phyloP scores from a whole-genome alignment of 2,888 invertebrate genomes.

The Sphinx pinastri region DNA sequence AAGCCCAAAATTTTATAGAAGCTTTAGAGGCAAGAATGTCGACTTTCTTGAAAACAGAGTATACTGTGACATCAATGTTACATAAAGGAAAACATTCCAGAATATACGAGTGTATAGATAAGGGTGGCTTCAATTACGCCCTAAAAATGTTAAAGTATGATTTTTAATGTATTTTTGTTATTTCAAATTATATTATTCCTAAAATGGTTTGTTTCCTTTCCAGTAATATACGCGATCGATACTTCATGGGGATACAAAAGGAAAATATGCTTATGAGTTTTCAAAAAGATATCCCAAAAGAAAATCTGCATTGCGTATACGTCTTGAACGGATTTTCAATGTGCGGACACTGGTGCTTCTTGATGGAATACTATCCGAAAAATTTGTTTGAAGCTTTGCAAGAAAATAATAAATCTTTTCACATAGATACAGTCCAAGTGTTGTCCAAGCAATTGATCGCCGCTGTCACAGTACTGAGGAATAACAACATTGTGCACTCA shows the following conservation, averaged over 20 bases:
- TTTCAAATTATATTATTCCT: neutral
- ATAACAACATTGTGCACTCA: constrained; percentile 58
- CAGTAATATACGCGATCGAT: neutral
- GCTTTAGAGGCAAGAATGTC: constrained; percentile 38
- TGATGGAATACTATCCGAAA: constrained; percentile 62
- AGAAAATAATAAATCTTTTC: constrained; percentile 43
- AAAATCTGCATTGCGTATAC: constrained; percentile 45
- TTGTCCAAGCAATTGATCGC: constrained; percentile 58
- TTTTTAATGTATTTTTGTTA: neutral
- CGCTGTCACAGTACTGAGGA: constrained; percentile 56
- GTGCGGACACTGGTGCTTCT: constrained; percentile 47
- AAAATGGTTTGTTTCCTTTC: neutral
- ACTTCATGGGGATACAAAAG: constrained; percentile 34
- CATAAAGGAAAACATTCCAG: constrained; percentile 53
- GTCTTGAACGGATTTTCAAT: constrained; percentile 47
- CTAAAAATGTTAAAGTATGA: constrained; percentile 58
- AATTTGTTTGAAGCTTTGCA: constrained; percentile 51
- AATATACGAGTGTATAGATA: constrained; percentile 51
- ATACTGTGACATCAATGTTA: constrained; percentile 42
- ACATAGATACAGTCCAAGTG: constrained; percentile 53
- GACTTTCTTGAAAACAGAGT: constrained; percentile 37
- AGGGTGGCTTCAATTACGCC: constrained; percentile 42
- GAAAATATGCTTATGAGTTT: constrained; percentile 46
- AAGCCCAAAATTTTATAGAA: neutral
- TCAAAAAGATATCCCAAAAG: constrained; percentile 46